These are phyloP conservation scores for Bucorvus abyssinicus DNA, from an alignment of 2,797 vertebrate genomes.

Conservation along the genomic window DNA sequence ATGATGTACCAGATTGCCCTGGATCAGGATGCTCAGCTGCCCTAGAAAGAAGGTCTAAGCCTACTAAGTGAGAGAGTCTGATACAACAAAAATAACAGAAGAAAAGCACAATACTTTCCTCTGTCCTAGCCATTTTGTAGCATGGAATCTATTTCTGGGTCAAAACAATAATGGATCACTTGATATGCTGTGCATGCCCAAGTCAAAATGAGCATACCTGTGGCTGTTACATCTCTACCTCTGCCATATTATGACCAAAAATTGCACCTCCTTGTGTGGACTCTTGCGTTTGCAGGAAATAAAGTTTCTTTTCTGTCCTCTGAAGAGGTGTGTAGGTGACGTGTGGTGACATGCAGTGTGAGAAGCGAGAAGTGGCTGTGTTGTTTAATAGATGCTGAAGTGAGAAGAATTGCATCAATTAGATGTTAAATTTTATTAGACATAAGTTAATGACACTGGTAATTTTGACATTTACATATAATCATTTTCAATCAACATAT, in stretches of 20 bases:
- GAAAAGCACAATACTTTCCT: neutral
- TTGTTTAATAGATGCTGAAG: neutral
- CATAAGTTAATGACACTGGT: constrained; percentile 42
- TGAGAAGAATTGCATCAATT: neutral
- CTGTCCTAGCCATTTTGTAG: neutral
- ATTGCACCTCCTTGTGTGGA: neutral
- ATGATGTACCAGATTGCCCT: neutral
- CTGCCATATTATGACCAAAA: neutral
- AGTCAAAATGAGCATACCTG: neutral
- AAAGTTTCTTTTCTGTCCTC: neutral
- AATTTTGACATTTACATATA: constrained; percentile 14
- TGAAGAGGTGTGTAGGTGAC: neutral
- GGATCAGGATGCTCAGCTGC: neutral
- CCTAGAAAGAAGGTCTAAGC: neutral
- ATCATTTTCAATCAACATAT: constrained; percentile 43
- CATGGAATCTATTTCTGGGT: neutral
- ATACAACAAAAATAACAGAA: neutral
- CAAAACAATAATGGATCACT: neutral
- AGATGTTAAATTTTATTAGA: constrained; percentile 63
- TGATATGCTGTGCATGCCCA: neutral
- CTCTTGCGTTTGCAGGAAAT: neutral
- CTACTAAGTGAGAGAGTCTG: neutral
- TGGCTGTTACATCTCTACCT: neutral
- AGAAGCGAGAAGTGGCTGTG: neutral
- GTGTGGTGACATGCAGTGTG: neutral